Conservation (phyloP, 2,888 invertebrate species). For the Scotopteryx bipunctaria region DNA sequence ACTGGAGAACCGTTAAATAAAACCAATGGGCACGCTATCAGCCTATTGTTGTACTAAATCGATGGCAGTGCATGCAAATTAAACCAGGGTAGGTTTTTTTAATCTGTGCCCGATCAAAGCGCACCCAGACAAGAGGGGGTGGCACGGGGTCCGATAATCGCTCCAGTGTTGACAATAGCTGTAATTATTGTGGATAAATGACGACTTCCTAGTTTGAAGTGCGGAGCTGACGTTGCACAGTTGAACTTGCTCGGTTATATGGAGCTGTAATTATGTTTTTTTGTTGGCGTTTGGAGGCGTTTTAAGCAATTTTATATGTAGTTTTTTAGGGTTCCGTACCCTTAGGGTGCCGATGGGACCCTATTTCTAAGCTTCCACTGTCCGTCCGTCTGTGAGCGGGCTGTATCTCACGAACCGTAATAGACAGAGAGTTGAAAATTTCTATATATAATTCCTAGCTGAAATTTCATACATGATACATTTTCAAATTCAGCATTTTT, state of each 20-base stretch:
- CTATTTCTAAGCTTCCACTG: too few relatives aligned
- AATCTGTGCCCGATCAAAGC: conserved; percentile 50
- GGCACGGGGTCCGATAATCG: conserved; percentile 50
- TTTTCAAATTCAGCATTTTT: too few relatives aligned
- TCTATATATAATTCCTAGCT: too few relatives aligned
- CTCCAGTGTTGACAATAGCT: conserved; percentile 56
- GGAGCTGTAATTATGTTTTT: neutral
- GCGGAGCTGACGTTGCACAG: conserved; percentile 15
- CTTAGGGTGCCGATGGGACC: too few relatives aligned
- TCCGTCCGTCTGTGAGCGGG: too few relatives aligned
- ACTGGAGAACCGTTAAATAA: conserved; percentile 26
- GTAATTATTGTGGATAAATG: conserved; percentile 53
- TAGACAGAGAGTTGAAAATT: too few relatives aligned
- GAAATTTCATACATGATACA: too few relatives aligned
- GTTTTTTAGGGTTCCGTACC: too few relatives aligned
- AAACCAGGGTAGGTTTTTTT: conserved; percentile 53
- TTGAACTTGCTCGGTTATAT: neutral
- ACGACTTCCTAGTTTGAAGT: conserved; percentile 36
- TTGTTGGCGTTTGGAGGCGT: neutral
- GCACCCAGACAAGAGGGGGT: conserved; percentile 40
- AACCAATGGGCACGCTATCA: conserved; percentile 23
- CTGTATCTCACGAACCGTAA: too few relatives aligned
- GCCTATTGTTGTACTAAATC: conserved; percentile 55
- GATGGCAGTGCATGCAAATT: conserved; percentile 58
- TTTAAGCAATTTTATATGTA: neutral